phyloP scores from a whole-genome alignment of 2,888 invertebrate species.

The Cancer borealis region DNA sequence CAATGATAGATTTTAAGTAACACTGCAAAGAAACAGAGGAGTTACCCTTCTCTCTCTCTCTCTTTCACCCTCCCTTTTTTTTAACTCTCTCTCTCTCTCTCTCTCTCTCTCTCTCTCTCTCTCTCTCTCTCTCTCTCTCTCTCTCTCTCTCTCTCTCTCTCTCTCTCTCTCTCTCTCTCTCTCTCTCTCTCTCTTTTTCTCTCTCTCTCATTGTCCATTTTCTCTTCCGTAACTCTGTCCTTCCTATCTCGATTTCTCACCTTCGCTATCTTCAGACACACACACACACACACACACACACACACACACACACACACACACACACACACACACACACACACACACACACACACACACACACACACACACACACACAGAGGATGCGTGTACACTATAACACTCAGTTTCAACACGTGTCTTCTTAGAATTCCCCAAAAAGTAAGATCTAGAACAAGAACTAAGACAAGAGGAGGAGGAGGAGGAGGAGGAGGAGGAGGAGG shows the following conservation, averaged over 20 bases:
- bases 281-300: no score
- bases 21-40: slow-evolving; percentile 1
- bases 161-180: slow-evolving; percentile 32
- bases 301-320: neutral
- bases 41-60: slow-evolving; percentile 35
- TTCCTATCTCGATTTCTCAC: neutral
- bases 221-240: neutral
- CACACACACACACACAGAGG: slow-evolving; percentile 38
- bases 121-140: slow-evolving; percentile 43
- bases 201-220: neutral
- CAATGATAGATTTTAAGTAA: slow-evolving; percentile 37
- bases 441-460: neutral
- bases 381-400: neutral
- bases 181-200: slow-evolving; percentile 3
- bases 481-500: neutral
- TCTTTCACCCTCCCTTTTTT: slow-evolving; percentile 18
- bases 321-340: slow-evolving; percentile 45
- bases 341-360: slow-evolving; percentile 45
- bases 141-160: slow-evolving; percentile 42
- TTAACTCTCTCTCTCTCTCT: slow-evolving; percentile 36
- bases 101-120: slow-evolving; percentile 45
- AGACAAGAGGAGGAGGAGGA: neutral
- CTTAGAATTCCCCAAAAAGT: neutral
- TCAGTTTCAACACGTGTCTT: neutral
- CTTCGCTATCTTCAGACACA: neutral